These are phyloP conservation scores for Poeciliopsis turneri DNA, from an alignment of 2,797 vertebrate genomes.

Conservation along the genomic window DNA sequence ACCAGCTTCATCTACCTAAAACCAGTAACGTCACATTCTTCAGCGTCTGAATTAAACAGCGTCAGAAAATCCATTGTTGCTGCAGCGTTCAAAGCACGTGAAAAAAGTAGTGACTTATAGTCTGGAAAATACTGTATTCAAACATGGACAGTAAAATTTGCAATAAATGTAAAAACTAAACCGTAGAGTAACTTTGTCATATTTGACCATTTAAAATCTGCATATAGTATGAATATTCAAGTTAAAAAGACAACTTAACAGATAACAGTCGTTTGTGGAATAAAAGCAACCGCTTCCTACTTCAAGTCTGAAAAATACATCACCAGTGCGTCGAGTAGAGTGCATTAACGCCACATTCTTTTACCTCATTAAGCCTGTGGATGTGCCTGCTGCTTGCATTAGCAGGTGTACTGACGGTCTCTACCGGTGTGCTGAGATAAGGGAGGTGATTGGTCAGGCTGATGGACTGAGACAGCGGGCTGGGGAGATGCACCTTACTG, in stretches of 20 bases:
- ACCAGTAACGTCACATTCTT: no score
- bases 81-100: no score
- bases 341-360: neutral
- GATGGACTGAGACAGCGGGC: constrained; percentile 87
- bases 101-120: no score
- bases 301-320: neutral
- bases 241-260: constrained; percentile 3
- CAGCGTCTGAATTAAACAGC: no score
- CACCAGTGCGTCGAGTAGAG: neutral
- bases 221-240: neutral
- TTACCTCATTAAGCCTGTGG: constrained; percentile 90
- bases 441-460: constrained; percentile 83
- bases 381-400: constrained; percentile 85
- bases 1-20: no score
- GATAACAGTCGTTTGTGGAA: neutral
- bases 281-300: constrained; percentile 18
- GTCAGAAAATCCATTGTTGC: no score
- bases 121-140: neutral
- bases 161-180: neutral
- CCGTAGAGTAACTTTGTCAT: neutral
- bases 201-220: neutral
- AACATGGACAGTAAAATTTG: neutral
- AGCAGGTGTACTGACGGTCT: constrained; percentile 87
- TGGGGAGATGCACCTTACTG: constrained; percentile 94
- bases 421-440: constrained; percentile 83